Evolutionary conservation across 1,140 invertebrate species (phyloP), one percentile per base, ranked within the genome.

Genomic region (Listronotus bonariensis): DNA sequence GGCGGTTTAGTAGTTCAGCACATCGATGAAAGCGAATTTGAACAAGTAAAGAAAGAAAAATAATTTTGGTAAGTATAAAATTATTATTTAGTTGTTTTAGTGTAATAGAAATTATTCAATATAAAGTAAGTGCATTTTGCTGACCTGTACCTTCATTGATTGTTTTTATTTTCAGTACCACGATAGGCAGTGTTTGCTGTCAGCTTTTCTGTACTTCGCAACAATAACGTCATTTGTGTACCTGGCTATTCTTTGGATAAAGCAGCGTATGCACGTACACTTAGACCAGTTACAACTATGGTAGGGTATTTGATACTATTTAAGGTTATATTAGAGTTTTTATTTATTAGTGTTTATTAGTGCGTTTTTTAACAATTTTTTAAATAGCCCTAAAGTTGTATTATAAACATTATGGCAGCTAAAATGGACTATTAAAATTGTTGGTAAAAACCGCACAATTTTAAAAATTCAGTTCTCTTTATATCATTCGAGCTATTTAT

Each of bases 201-300:
- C 76, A 17, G 75, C 77, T 17, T 77, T 79, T 52, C 69, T 79
- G 8, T 79, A 78, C 59, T 78, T 79, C 63, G 71, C 77, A 54
- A 78, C 77, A 45, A 76, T 78, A 49, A 76, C 74, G 15, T 73
- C 75, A 45, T 76, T 77, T 48, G 73, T 73, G 14, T 79, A 79
- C 67, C 63, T 79, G 48, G 67, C 76, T 9, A 62, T 77, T 43
- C 58, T 78, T 52, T 79, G 78, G 78, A 75, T 79, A 42, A 77
- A 78, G 54, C 76, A 77, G 58, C 70, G 71, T 42, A 73, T 79
- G 73, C 72, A 77, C 65, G 64, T 75, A 48, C 74, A 72, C 15
- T 70, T 77, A 68, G 77, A 77, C 62, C 68, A 77, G 51, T 71
- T 79, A 68, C 72, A 78, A 41, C 76, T 74, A 75, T 79, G 77